These are phyloP conservation scores for Tamias sibiricus DNA, from an alignment of 2,113 vertebrate genomes.

Conservation along the genomic window DNA sequence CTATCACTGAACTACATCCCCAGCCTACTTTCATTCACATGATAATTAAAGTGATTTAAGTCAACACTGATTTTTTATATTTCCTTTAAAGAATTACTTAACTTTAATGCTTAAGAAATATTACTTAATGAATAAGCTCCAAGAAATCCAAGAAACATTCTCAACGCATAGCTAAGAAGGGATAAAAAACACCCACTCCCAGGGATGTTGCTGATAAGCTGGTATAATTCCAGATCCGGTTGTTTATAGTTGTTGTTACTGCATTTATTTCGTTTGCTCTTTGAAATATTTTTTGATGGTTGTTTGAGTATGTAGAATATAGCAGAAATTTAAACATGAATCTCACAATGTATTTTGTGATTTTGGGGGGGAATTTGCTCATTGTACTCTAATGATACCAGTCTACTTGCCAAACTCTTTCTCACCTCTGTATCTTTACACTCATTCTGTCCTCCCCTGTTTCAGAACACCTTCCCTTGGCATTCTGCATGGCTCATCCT, in stretches of 20 bases:
- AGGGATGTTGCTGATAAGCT: neutral
- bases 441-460: neutral
- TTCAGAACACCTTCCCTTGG: neutral
- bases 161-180: neutral
- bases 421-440: neutral
- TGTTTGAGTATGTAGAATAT: conserved; percentile 9
- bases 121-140: neutral
- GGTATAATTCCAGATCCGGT: neutral
- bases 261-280: neutral
- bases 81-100: conserved; percentile 24
- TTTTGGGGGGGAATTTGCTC: neutral
- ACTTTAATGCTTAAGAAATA: conserved; percentile 41
- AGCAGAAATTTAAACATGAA: conserved; percentile 4
- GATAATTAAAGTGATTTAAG: conserved; percentile 47
- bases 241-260: neutral
- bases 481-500: neutral
- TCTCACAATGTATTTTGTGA: neutral
- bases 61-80: conserved; percentile 2
- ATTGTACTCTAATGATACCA: neutral
- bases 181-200: neutral
- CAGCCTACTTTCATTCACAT: neutral
- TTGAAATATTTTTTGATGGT: neutral
- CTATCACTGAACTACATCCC: no score
- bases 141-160: conserved; percentile 14
- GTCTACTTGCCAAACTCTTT: neutral